Conservation (phyloP, 2,113 vertebrate genomes). For the Gavia stellata region DNA sequence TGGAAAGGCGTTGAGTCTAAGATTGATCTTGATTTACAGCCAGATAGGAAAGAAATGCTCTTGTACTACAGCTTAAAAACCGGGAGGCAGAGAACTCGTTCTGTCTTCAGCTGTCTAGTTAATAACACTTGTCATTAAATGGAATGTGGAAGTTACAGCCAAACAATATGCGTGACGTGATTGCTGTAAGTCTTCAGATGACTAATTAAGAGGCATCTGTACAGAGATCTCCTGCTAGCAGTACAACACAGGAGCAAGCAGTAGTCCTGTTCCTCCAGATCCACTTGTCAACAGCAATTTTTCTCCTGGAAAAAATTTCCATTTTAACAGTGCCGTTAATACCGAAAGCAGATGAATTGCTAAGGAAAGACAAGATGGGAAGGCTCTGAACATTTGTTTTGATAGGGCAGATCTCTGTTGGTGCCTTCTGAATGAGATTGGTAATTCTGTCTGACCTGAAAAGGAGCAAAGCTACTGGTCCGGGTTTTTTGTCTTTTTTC, state of each 20-base stretch:
- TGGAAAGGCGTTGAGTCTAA: slow-evolving; percentile 30
- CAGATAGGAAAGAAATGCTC: slow-evolving; percentile 26
- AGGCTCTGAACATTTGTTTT: slow-evolving; percentile 17
- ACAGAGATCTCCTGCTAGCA: slow-evolving; percentile 50
- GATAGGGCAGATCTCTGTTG: slow-evolving; percentile 22
- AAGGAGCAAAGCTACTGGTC: neutral
- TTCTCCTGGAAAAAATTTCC: slow-evolving; percentile 15
- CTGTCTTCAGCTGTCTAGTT: slow-evolving; percentile 65
- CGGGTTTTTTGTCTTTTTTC: neutral
- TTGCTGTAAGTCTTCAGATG: slow-evolving; percentile 54
- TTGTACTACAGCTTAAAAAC: slow-evolving; percentile 40
- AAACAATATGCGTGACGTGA: slow-evolving; percentile 55
- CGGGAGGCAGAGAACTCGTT: slow-evolving; percentile 15
- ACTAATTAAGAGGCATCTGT: slow-evolving; percentile 63
- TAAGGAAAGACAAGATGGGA: neutral
- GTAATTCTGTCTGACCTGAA: slow-evolving; percentile 23
- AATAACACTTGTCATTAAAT: slow-evolving; percentile 65
- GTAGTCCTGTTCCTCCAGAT: slow-evolving; percentile 22
- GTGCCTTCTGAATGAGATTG: neutral
- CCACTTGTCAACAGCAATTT: slow-evolving; percentile 35
- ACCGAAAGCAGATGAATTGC: neutral
- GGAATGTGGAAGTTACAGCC: slow-evolving; percentile 55
- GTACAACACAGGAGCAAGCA: slow-evolving; percentile 20
- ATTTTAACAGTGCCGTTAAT: neutral
- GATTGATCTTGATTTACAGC: slow-evolving; percentile 63